Evolutionary conservation across 1,140 invertebrate genomes (phyloP), one percentile per base, ranked within the genome.

Genomic region (Schlechtendalia chinensis): DNA sequence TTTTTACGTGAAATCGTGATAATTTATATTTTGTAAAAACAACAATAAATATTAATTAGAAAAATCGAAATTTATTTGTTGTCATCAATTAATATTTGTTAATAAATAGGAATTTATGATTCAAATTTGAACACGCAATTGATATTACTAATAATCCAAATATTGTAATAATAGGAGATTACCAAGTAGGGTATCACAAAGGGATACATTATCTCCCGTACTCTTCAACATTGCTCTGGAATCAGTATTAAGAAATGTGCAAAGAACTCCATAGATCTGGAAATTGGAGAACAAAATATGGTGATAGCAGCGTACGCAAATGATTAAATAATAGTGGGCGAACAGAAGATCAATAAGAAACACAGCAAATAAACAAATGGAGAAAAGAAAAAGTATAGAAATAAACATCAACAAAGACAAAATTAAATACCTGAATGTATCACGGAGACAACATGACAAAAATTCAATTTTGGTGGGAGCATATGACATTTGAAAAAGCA

Each of bases 211-310:
- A 65, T 65, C 16, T 24, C 32, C 77, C 22, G 27, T 63, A 8
- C 3, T 80, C 29, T 65, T 65, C 5, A 45, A 80, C 14, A 65
- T 63, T 61, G 39, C 77, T 2, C n/a, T 53, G 61, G 32, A 65
- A 50, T 63, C 29, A 19, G 39, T 63, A 50, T 22, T 80, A 63
- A 63, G 59, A 45, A 65, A 53, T 27, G 54, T 65, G 3, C 5
- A 65, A 67, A 80, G 45, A 53, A 61, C 16, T 24, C 2, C 54
- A 58, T 58, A 27, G 47, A 19, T 74, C 47, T 74, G 11, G 27
- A 58, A 54, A 27, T 54, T 39, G 71, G 50, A 74, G n/a, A 74
- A 29, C 39, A 74, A 54, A 74, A 74, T n/a, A 54, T 54, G 27
- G 54, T 74, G 12, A 54, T 74, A 14, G 5, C 47, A 54, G 32